Percentiles rank a stretch among this genome's conserved stretches.
Evolutionary conservation across 2,888 invertebrate genomes (phyloP).

Genomic region (Sesia apiformis): DNA sequence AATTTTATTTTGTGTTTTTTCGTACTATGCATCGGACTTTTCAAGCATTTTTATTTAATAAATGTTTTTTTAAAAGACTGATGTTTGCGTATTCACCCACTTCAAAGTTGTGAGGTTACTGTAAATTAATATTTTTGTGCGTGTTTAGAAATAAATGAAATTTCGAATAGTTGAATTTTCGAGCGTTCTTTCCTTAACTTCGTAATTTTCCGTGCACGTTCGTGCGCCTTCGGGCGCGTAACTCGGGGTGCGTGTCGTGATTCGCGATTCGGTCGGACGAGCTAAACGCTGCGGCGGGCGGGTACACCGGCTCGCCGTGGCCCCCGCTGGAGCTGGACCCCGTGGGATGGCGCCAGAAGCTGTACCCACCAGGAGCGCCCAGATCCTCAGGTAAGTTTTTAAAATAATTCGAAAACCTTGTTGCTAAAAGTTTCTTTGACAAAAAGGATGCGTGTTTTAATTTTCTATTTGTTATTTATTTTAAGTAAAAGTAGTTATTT

Average conservation of each 20-base stretch:
- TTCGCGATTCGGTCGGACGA: conserved; percentile 86
- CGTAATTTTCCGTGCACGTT: conserved; percentile 43
- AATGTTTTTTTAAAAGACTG: no score
- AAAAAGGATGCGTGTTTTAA: no score
- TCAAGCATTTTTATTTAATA: not conserved
- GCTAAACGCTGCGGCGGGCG: conserved; percentile 80
- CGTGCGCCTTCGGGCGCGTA: conserved; percentile 53
- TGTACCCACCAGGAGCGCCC: conserved; percentile 83
- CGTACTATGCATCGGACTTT: not conserved
- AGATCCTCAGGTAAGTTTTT: conserved; percentile 69
- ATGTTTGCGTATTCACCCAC: no score
- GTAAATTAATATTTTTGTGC: no score
- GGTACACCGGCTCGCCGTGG: conserved; percentile 87
- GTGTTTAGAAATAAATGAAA: not conserved
- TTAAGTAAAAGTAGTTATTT: no score
- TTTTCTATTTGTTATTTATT: no score
- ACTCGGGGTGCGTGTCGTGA: conserved; percentile 46
- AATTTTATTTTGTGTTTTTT: not conserved
- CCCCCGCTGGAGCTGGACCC: conserved; percentile 84
- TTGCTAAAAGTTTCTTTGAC: no score
- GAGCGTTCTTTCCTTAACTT: conserved; percentile 8
- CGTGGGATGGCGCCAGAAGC: conserved; percentile 87
- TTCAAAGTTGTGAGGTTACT: no score
- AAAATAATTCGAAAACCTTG: no score
- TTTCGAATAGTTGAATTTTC: not conserved